Percentiles rank a stretch among this genome's conserved stretches.
Evolutionary conservation across 2,888 invertebrate genomes (phyloP).

Genomic region (Watsonalla binaria): DNA sequence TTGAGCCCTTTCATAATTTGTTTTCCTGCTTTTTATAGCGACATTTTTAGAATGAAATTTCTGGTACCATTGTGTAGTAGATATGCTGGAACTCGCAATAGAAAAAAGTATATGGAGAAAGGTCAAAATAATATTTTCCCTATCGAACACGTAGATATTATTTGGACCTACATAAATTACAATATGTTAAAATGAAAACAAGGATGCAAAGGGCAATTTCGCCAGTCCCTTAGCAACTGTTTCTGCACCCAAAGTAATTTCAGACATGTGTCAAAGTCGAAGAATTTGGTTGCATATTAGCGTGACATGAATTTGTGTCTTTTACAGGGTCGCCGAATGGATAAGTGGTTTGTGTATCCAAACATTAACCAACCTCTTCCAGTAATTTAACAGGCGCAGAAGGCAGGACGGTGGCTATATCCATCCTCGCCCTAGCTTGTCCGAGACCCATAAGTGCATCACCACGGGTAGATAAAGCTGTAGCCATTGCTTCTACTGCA

Average conservation of each 20-base stretch:
- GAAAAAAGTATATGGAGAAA: background rate
- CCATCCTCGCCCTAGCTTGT: constrained; percentile 63
- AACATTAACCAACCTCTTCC: constrained; percentile 43
- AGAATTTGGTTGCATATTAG: too few species aligned
- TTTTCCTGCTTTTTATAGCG: too few species aligned
- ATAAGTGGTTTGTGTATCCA: background rate
- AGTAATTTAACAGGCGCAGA: constrained; percentile 51
- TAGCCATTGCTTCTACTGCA: constrained; percentile 53
- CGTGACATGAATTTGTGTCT: too few species aligned
- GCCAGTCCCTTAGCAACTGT: background rate
- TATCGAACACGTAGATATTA: constrained; percentile 14
- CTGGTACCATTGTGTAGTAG: too few species aligned
- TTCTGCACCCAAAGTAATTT: too few species aligned
- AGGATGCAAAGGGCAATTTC: background rate
- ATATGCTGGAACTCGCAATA: background rate
- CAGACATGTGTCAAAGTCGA: too few species aligned
- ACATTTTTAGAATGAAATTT: too few species aligned
- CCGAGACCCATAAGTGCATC: constrained; percentile 61
- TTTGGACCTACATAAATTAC: constrained; percentile 36
- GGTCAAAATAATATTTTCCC: constrained; percentile 30
- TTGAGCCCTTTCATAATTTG: too few species aligned
- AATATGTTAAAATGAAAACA: constrained; percentile 22
- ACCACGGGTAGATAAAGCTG: constrained; percentile 50
- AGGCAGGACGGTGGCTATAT: constrained; percentile 52
- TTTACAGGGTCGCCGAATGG: too few species aligned